Conservation (phyloP, 2,888 invertebrate genomes). For the Epirrhoe tristata region DNA sequence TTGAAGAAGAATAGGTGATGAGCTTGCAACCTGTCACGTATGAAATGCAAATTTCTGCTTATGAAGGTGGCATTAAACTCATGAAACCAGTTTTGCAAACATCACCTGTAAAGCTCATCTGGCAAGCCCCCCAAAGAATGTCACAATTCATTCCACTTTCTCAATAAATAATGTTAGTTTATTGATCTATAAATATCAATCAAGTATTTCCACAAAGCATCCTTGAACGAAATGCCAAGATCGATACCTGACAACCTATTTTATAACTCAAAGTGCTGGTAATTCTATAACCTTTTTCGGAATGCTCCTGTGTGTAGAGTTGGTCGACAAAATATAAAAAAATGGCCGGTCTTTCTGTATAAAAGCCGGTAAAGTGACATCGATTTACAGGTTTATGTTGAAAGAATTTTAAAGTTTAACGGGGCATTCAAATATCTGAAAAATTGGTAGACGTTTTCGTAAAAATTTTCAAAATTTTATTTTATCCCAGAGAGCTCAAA, state of each 20-base stretch:
- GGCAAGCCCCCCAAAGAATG: conserved; percentile 4
- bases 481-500: too few species aligned
- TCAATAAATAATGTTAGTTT: conserved; percentile 28
- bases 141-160: conserved; percentile 22
- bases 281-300: conserved; percentile 74
- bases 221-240: conserved; percentile 76
- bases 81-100: not conserved
- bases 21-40: too few species aligned
- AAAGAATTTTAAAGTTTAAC: too few species aligned
- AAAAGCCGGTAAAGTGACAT: too few species aligned
- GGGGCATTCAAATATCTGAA: too few species aligned
- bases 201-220: conserved; percentile 40
- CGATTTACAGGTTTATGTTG: too few species aligned
- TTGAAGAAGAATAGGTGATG: too few species aligned
- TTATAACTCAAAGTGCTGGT: conserved; percentile 68
- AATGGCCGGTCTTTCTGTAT: not conserved
- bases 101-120: not conserved
- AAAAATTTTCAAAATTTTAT: too few species aligned
- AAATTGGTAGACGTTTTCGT: too few species aligned
- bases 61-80: too few species aligned
- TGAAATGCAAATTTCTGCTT: too few species aligned
- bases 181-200: conserved; percentile 30
- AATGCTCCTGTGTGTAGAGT: conserved; percentile 52
- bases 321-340: not conserved
- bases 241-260: conserved; percentile 70